Conservation (phyloP, 2,113 vertebrate genomes). For the Dasyurus viverrinus region DNA sequence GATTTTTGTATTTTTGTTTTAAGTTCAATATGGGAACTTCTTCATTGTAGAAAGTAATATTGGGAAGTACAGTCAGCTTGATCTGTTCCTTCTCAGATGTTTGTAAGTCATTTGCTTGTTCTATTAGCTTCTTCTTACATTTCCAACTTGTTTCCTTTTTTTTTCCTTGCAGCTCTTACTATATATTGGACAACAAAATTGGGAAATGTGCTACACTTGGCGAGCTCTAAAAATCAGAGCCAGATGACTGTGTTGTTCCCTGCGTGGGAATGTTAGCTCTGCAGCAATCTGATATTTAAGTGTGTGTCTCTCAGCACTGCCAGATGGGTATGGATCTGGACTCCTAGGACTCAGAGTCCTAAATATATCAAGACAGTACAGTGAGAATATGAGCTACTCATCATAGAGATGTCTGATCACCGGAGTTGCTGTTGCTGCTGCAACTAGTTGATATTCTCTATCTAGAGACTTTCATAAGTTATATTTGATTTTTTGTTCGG, state of each 20-base stretch:
- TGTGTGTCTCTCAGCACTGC: slow-evolving; percentile 63
- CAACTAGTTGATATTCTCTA: slow-evolving; percentile 50
- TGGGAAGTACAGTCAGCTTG: background rate
- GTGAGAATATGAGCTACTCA: slow-evolving; percentile 72
- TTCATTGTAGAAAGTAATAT: slow-evolving; percentile 16
- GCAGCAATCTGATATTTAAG: slow-evolving; percentile 68
- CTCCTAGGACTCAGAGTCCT: slow-evolving; percentile 67
- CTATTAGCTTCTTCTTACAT: slow-evolving; percentile 52
- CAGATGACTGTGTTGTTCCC: slow-evolving; percentile 48
- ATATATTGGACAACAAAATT: slow-evolving; percentile 51
- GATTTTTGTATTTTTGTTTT: slow-evolving; percentile 26
- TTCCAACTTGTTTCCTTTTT: slow-evolving; percentile 24
- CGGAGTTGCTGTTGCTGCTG: slow-evolving; percentile 17
- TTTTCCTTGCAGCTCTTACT: slow-evolving; percentile 7
- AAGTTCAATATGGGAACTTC: slow-evolving; percentile 33
- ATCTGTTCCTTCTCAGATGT: slow-evolving; percentile 36
- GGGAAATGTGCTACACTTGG: background rate
- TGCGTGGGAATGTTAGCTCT: slow-evolving; percentile 37
- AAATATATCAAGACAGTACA: slow-evolving; percentile 76
- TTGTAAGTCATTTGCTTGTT: slow-evolving; percentile 31
- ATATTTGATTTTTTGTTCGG: slow-evolving; percentile 49
- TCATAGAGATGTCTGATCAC: slow-evolving; percentile 53
- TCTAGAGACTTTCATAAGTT: slow-evolving; percentile 62
- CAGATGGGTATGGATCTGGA: slow-evolving; percentile 74
- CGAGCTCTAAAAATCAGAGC: slow-evolving; percentile 51